Conservation (phyloP, 2,797 vertebrate genomes). For the Crocodylus rhombifer region DNA sequence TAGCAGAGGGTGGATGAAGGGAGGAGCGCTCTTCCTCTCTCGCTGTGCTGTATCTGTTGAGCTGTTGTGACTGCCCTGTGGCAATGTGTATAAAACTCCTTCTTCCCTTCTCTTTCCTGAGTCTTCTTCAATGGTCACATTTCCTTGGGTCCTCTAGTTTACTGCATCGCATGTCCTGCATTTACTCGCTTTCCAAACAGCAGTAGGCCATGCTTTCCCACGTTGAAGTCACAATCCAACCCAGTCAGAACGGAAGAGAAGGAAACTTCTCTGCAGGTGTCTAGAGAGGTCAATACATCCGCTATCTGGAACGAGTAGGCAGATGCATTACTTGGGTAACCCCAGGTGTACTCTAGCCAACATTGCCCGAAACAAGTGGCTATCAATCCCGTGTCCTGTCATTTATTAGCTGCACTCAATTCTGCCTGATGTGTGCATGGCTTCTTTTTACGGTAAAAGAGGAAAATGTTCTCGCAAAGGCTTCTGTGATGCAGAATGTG, state of each 20-base stretch:
- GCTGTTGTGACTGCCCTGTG: slow-evolving; percentile 10
- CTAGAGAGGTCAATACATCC: background rate
- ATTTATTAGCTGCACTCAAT: fast-evolving
- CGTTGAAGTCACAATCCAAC: background rate
- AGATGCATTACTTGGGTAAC: background rate
- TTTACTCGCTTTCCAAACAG: background rate
- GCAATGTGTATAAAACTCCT: background rate
- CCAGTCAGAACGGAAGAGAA: background rate
- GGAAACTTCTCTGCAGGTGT: background rate
- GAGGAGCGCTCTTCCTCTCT: background rate
- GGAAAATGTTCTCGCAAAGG: background rate
- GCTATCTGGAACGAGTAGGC: background rate
- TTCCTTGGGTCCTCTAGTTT: slow-evolving; percentile 24
- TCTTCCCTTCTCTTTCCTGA: background rate
- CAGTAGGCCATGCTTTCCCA: background rate
- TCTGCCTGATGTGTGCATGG: background rate
- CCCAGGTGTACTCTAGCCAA: background rate
- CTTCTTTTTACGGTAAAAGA: background rate
- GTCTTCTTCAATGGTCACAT: background rate
- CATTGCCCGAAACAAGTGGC: fast-evolving
- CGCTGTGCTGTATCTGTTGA: background rate
- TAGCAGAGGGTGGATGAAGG: background rate
- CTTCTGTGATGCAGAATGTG: background rate
- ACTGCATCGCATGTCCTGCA: background rate
- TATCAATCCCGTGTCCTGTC: background rate